Evolutionary conservation across 2,113 vertebrate species (phyloP).

Genomic region (Serilophus lunatus): DNA sequence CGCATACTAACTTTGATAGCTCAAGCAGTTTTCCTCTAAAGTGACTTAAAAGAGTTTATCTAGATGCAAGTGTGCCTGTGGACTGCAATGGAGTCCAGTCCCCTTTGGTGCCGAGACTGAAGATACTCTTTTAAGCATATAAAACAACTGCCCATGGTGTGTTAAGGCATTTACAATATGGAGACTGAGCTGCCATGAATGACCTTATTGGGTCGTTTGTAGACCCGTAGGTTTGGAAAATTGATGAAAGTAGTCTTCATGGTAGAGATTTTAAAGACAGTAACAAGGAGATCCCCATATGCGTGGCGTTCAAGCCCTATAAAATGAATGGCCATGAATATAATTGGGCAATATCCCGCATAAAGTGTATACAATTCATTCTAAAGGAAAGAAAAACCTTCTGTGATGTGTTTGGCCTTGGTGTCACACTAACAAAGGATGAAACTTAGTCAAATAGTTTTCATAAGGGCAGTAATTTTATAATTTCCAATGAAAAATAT

Average conservation of each 20-base stretch:
- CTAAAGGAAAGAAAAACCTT: not conserved
- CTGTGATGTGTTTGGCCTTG: not conserved
- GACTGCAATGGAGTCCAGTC: not conserved
- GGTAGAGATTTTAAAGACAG: slow-evolving; percentile 32
- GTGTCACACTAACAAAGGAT: not conserved
- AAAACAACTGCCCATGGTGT: not conserved
- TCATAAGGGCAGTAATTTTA: not conserved
- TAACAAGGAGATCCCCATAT: slow-evolving; percentile 43
- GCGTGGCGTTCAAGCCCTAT: slow-evolving; percentile 33
- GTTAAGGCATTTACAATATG: not conserved
- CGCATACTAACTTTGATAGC: not conserved
- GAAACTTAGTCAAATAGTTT: not conserved
- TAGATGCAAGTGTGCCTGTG: not conserved
- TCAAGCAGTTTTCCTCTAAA: not conserved
- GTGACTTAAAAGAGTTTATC: not conserved
- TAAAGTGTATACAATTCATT: not conserved
- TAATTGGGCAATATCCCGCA: slow-evolving; percentile 2
- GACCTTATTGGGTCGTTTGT: slow-evolving; percentile 47
- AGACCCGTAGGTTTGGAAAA: slow-evolving; percentile 42
- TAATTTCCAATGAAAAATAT: not conserved
- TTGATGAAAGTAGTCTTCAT: slow-evolving; percentile 43
- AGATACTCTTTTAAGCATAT: not conserved
- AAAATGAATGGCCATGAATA: slow-evolving; percentile 27
- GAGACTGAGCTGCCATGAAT: not conserved
- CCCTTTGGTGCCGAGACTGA: not conserved